These are phyloP conservation scores for Eupithecia inturbata DNA, from an alignment of 2,888 invertebrate species.

Conservation along the genomic window DNA sequence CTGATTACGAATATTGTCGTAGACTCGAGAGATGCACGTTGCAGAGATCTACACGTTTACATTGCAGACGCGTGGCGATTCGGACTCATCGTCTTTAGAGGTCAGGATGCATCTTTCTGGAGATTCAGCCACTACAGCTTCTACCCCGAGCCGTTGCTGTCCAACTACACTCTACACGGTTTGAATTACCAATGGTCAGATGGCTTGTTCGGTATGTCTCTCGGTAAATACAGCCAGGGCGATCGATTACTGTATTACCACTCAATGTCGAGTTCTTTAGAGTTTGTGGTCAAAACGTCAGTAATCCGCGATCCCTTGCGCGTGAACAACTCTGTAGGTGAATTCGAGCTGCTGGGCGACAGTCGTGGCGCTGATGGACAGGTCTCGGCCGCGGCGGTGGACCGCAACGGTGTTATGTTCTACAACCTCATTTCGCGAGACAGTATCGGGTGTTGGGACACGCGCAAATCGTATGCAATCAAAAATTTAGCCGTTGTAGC, in stretches of 20 bases:
- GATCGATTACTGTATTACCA: constrained; percentile 91
- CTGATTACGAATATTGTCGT: constrained; percentile 88
- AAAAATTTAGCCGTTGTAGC: constrained; percentile 87
- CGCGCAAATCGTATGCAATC: constrained; percentile 87
- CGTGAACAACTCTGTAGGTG: constrained; percentile 66
- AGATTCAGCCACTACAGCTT: constrained; percentile 88
- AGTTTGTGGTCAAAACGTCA: constrained; percentile 89
- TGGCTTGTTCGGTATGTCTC: constrained; percentile 90
- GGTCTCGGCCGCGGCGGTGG: constrained; percentile 89
- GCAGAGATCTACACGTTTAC: constrained; percentile 87
- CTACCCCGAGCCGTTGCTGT: constrained; percentile 88
- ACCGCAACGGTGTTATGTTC: constrained; percentile 90
- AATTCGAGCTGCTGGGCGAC: constrained; percentile 75
- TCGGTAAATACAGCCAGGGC: constrained; percentile 83
- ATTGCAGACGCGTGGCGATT: constrained; percentile 88
- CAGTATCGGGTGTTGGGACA: constrained; percentile 93
- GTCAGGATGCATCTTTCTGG: constrained; percentile 85
- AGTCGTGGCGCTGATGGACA: constrained; percentile 87
- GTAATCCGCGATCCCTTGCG: constrained; percentile 86
- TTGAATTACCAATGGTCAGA: constrained; percentile 92
- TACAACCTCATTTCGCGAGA: constrained; percentile 91
- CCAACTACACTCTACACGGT: constrained; percentile 90
- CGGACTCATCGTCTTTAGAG: constrained; percentile 86
- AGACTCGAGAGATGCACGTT: constrained; percentile 85
- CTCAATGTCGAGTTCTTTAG: constrained; percentile 91